Evolutionary conservation across 2,113 vertebrate genomes (phyloP).

Genomic region (Proteles cristata): DNA sequence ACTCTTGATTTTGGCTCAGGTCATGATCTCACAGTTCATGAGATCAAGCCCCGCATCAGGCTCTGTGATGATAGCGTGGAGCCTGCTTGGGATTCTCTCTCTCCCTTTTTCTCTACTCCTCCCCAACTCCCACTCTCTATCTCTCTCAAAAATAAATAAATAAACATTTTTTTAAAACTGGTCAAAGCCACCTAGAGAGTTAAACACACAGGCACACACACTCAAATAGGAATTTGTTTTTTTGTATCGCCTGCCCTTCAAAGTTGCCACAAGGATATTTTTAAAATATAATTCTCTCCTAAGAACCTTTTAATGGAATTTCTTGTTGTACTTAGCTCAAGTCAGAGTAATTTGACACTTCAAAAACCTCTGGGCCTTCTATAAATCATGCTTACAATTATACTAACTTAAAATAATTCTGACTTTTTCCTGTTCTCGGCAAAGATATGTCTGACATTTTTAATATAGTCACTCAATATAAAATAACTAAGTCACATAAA

Average conservation of each 20-base stretch:
- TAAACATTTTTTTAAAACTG: neutral
- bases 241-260: neutral
- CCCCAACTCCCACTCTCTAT: too few relatives aligned
- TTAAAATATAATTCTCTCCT: neutral
- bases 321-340: conserved; percentile 2
- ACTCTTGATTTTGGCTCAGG: too few relatives aligned
- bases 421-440: conserved; percentile 43
- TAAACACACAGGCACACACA: neutral
- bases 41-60: too few relatives aligned
- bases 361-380: conserved; percentile 25
- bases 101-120: too few relatives aligned
- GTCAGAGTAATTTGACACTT: conserved; percentile 11
- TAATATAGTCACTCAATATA: conserved; percentile 2
- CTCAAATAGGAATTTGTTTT: neutral
- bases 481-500: neutral
- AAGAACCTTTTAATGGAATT: neutral
- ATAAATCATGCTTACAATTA: neutral
- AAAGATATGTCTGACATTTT: conserved; percentile 46
- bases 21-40: too few relatives aligned
- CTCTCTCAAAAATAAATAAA: too few relatives aligned
- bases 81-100: too few relatives aligned
- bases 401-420: conserved; percentile 31
- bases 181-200: neutral
- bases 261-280: conserved; percentile 10
- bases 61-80: too few relatives aligned